Percentiles rank a stretch among this genome's conserved stretches.
Conservation (phyloP, 2,888 invertebrate species). For the Podotricha telesiphe region DNA sequence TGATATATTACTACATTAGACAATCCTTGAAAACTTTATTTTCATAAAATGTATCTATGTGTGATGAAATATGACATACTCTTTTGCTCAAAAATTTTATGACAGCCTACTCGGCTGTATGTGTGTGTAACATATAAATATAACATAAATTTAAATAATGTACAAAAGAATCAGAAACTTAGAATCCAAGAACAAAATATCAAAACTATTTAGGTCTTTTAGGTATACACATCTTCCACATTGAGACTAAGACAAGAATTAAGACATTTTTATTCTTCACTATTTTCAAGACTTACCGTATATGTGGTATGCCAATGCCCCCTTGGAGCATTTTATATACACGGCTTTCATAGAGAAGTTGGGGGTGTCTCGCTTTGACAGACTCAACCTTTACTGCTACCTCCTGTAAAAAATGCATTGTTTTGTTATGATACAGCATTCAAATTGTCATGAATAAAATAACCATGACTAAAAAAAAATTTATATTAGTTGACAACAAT, state of each 20-base stretch:
- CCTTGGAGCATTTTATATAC: constrained; percentile 99
- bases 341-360: constrained; percentile 99
- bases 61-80: background rate
- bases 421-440: background rate
- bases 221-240: no score
- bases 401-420: constrained; percentile 86
- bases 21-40: constrained; percentile 8
- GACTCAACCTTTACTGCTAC: constrained; percentile 99
- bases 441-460: background rate
- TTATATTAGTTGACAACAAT: no score
- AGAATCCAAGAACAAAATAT: no score
- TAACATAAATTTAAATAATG: no score
- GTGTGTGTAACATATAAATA: no score
- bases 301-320: constrained; percentile 97
- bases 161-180: no score
- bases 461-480: background rate
- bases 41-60: background rate
- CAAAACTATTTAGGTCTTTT: no score
- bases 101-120: no score
- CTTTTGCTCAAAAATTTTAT: background rate
- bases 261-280: no score
- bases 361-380: constrained; percentile 98
- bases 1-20: constrained; percentile 1
- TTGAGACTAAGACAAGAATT: no score
- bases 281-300: constrained; percentile 86